phyloP scores from a whole-genome alignment of 2,797 vertebrate genomes.

The Oreonectes daqikongensis region DNA sequence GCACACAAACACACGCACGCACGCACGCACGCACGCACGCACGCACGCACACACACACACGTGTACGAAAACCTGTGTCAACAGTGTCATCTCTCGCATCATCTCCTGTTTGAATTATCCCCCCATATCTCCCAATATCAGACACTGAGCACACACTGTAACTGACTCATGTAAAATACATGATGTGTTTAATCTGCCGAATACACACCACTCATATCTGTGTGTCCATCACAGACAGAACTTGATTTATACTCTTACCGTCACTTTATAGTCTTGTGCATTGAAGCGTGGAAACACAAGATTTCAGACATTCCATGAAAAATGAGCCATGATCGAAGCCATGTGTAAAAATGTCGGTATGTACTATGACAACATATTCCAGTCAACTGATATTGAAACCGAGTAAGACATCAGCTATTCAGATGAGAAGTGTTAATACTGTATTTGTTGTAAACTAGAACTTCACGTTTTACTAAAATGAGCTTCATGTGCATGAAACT shows the following conservation, averaged over 20 bases:
- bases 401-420: not conserved
- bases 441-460: not conserved
- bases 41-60: too few relatives aligned
- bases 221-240: not conserved
- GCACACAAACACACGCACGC: too few relatives aligned
- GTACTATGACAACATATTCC: not conserved
- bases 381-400: not conserved
- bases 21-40: too few relatives aligned
- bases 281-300: slow-evolving; percentile 16
- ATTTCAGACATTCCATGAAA: slow-evolving; percentile 18
- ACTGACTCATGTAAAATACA: slow-evolving; percentile 33
- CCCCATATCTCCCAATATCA: not conserved
- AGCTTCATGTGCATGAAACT: not conserved
- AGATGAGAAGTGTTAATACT: not conserved
- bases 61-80: not conserved
- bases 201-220: not conserved
- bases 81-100: slow-evolving; percentile 2
- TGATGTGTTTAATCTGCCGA: slow-evolving; percentile 8
- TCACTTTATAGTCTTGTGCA: not conserved
- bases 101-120: slow-evolving; percentile 1
- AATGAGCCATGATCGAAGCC: not conserved
- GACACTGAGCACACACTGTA: slow-evolving; percentile 36
- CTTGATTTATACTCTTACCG: slow-evolving; percentile 1
- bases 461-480: not conserved
- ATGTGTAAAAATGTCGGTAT: not conserved